These are phyloP conservation scores for Solenodon paradoxus DNA, from an alignment of 2,113 vertebrate species.

Conservation along the genomic window DNA sequence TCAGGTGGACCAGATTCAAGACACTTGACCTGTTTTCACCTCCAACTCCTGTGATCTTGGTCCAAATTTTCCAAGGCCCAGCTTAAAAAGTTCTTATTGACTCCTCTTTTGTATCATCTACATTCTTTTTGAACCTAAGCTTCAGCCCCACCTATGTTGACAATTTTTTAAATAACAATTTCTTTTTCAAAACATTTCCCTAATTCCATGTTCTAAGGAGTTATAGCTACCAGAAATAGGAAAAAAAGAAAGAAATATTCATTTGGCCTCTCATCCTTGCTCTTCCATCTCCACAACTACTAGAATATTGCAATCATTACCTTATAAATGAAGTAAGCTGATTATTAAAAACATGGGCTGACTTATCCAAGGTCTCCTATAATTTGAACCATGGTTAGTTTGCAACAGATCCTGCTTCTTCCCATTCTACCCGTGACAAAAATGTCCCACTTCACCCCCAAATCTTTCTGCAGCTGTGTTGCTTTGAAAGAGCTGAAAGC, in stretches of 20 bases:
- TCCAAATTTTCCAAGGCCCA: background rate
- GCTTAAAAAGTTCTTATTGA: background rate
- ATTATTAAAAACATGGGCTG: background rate
- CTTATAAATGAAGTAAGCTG: background rate
- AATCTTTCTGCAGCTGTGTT: background rate
- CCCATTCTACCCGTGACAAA: too few relatives aligned
- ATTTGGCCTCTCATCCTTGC: background rate
- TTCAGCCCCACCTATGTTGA: background rate
- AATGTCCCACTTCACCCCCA: background rate
- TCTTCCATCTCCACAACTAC: background rate
- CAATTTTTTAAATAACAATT: background rate
- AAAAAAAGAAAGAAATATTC: background rate
- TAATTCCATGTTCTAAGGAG: background rate
- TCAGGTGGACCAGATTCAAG: background rate
- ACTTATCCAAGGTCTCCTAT: background rate
- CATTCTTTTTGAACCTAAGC: background rate
- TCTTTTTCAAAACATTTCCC: background rate
- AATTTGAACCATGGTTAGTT: background rate
- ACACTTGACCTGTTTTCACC: background rate
- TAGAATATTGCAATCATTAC: background rate
- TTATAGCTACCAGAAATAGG: background rate
- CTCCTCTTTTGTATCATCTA: background rate
- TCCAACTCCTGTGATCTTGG: background rate
- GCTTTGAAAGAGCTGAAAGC: conserved; percentile 22
- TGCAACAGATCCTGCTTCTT: background rate